Percentiles rank a stretch among this genome's conserved stretches.
These are phyloP conservation scores for Temnothorax unifasciatus DNA, from an alignment of 2,888 invertebrate genomes.

Conservation along the genomic window DNA sequence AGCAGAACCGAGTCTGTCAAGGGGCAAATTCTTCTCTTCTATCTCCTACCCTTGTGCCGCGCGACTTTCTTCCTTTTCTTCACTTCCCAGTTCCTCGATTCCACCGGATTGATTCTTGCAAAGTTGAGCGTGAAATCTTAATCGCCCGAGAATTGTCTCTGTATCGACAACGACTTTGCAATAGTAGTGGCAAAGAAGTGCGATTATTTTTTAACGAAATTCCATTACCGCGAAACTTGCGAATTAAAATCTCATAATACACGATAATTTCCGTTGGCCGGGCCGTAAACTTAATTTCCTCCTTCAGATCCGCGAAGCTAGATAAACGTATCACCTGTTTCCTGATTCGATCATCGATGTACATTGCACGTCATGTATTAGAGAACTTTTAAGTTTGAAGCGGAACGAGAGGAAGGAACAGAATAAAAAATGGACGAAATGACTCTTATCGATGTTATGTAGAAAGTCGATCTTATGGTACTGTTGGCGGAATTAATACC, in stretches of 20 bases:
- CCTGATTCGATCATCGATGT: background rate
- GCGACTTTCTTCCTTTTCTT: background rate
- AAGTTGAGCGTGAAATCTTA: constrained; percentile 79
- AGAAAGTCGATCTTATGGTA: background rate
- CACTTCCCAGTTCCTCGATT: constrained; percentile 56
- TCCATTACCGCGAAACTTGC: constrained; percentile 41
- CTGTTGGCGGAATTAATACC: constrained; percentile 28
- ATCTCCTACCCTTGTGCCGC: constrained; percentile 21
- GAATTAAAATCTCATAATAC: constrained; percentile 33
- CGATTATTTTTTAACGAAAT: constrained; percentile 47
- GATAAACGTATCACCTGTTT: constrained; percentile 24
- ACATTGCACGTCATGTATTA: background rate
- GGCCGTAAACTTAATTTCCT: constrained; percentile 53
- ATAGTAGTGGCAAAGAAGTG: constrained; percentile 24
- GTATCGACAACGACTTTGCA: constrained; percentile 38
- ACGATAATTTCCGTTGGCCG: constrained; percentile 16
- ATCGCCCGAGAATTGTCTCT: constrained; percentile 40
- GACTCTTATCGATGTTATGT: constrained; percentile 22
- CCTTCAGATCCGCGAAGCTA: constrained; percentile 9
- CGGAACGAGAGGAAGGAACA: background rate
- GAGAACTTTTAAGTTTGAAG: background rate
- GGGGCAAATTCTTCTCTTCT: constrained; percentile 53
- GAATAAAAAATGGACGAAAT: background rate
- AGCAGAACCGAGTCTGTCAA: constrained; percentile 44
- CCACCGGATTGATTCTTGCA: constrained; percentile 68